These are phyloP conservation scores for Stenotaenia linearis DNA, from an alignment of 2,888 invertebrate species.

Conservation along the genomic window DNA sequence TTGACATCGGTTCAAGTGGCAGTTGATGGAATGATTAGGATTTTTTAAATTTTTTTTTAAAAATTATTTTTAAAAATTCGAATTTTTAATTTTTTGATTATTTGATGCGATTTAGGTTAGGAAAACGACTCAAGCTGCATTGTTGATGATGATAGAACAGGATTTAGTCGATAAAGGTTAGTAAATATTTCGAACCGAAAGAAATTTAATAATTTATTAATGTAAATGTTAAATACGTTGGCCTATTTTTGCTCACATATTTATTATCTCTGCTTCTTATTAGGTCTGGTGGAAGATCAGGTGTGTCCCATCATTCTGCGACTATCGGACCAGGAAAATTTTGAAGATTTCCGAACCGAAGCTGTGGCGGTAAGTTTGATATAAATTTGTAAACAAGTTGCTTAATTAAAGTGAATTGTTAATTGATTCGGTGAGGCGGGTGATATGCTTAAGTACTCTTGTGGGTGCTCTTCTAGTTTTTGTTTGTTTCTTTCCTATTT, in stretches of 20 bases:
- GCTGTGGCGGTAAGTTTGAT: conserved; percentile 55
- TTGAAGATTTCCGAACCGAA: conserved; percentile 55
- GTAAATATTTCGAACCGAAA: not conserved
- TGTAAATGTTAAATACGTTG: no score
- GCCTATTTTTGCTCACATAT: not conserved
- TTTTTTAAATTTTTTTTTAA: not conserved
- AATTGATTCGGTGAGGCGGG: not conserved
- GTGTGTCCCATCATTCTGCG: conserved; percentile 61
- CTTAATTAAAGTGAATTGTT: not conserved
- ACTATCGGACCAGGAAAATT: conserved; percentile 52
- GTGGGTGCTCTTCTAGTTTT: not conserved
- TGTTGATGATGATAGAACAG: conserved; percentile 60
- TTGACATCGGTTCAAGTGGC: conserved; percentile 10
- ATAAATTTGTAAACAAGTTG: not conserved
- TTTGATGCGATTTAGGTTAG: conserved; percentile 52
- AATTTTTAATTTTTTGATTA: not conserved
- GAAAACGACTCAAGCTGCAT: conserved; percentile 59
- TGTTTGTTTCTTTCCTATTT: not conserved
- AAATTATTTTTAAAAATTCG: not conserved
- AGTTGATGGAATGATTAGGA: conserved; percentile 8
- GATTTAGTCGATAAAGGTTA: conserved; percentile 54
- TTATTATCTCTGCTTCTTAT: conserved; percentile 28
- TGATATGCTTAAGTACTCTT: conserved; percentile 33
- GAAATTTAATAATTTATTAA: not conserved
- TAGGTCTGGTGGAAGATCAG: conserved; percentile 57